phyloP scores from a whole-genome alignment of 2,797 vertebrate species.

The Hydrolagus colliei region DNA sequence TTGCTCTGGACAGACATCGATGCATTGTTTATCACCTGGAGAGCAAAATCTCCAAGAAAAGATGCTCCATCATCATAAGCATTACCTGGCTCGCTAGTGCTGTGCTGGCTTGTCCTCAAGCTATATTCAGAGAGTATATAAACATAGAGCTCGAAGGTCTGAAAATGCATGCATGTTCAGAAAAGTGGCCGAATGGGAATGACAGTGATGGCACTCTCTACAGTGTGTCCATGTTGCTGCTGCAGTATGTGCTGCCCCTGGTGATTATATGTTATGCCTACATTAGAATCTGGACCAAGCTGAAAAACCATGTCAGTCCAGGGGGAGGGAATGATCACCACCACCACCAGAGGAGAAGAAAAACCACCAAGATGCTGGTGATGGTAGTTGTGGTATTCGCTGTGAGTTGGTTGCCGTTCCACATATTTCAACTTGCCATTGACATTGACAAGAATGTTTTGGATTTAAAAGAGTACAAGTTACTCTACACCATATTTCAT shows the following conservation, averaged over 20 bases:
- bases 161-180: slow-evolving; percentile 76
- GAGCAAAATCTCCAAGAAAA: slow-evolving; percentile 82
- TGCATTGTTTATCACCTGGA: slow-evolving; percentile 86
- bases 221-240: slow-evolving; percentile 73
- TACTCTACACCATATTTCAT: slow-evolving; percentile 85
- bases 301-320: slow-evolving; percentile 66
- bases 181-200: slow-evolving; percentile 77
- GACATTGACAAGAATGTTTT: slow-evolving; percentile 79
- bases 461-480: slow-evolving; percentile 80
- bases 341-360: slow-evolving; percentile 64
- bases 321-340: slow-evolving; percentile 54
- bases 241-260: slow-evolving; percentile 80
- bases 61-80: slow-evolving; percentile 75
- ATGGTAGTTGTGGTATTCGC: slow-evolving; percentile 87
- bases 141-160: slow-evolving; percentile 68
- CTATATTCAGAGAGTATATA: slow-evolving; percentile 84
- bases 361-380: slow-evolving; percentile 89
- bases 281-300: slow-evolving; percentile 77
- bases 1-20: slow-evolving; percentile 83
- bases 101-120: slow-evolving; percentile 80
- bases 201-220: slow-evolving; percentile 72
- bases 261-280: slow-evolving; percentile 80
- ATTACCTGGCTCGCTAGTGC: slow-evolving; percentile 80
- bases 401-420: slow-evolving; percentile 84
- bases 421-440: slow-evolving; percentile 82